Conservation (phyloP, 1,140 invertebrate species). For the Zeugodacus cucurbitae region DNA sequence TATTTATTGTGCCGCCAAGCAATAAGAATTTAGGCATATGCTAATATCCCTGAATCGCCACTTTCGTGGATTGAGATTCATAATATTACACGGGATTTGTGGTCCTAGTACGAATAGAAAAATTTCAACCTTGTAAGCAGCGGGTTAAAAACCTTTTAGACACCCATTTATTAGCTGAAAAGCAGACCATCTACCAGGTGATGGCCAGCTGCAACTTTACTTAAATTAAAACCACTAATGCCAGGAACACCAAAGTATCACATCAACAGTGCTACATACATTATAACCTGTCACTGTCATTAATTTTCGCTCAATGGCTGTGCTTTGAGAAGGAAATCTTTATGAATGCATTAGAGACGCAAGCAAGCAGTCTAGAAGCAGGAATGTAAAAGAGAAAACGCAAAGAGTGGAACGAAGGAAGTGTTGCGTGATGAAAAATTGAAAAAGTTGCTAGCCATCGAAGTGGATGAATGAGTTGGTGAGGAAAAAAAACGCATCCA, state of each 20-base stretch:
- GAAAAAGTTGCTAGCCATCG: neutral
- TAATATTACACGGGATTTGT: neutral
- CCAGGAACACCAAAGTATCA: neutral
- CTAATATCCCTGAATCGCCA: no score
- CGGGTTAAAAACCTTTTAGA: constrained; percentile 21
- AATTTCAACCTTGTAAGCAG: neutral
- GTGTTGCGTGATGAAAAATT: neutral
- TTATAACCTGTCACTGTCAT: constrained; percentile 9
- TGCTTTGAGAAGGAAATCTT: neutral
- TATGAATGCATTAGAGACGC: neutral
- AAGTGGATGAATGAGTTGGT: neutral
- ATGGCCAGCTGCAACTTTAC: neutral
- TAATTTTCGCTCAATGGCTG: constrained; percentile 16
- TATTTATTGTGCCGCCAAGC: no score
- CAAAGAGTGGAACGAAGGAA: neutral
- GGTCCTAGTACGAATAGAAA: neutral
- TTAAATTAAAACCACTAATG: no score
- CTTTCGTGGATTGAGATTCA: no score
- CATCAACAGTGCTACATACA: neutral
- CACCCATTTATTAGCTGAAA: constrained; percentile 10
- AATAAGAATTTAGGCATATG: no score
- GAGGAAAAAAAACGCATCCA: neutral
- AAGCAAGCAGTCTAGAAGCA: neutral
- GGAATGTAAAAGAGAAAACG: neutral
- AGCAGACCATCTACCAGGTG: neutral